A percentile compares a stretch with the other conserved stretches of the same genome.
Evolutionary conservation across 1,140 invertebrate species (phyloP).

Genomic region (Portunus trituberculatus): DNA sequence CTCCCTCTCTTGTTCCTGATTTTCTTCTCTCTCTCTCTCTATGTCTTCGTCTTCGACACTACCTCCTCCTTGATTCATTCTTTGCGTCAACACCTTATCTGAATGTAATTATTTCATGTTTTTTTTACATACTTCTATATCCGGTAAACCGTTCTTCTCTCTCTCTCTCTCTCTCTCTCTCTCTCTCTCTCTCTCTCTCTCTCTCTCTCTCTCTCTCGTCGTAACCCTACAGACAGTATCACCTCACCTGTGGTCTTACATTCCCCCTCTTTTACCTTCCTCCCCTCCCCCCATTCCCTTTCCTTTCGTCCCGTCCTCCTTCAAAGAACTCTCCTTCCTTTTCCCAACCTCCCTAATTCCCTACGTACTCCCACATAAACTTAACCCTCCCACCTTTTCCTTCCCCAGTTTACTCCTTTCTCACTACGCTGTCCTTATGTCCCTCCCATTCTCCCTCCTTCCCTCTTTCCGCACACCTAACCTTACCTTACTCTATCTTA

Average conservation of each 20-base stretch:
- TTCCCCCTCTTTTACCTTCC: background rate
- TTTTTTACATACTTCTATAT: too few relatives aligned
- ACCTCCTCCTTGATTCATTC: too few relatives aligned
- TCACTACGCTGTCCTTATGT: background rate
- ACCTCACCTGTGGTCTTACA: background rate
- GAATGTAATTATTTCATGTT: too few relatives aligned
- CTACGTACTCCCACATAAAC: background rate
- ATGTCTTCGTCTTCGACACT: too few relatives aligned
- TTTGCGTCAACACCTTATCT: too few relatives aligned
- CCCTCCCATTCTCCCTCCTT: background rate
- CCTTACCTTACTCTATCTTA: background rate
- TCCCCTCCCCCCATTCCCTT: background rate
- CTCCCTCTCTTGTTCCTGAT: background rate
- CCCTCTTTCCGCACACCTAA: background rate
- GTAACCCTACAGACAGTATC: background rate
- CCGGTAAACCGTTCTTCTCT: background rate
- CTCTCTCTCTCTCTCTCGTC: background rate
- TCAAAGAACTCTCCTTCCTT: background rate
- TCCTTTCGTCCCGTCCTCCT: background rate
- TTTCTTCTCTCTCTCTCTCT: background rate
- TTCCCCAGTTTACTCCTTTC: background rate
- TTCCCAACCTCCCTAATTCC: background rate
- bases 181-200: slow-evolving; percentile 20
- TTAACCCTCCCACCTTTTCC: background rate
- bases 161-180: slow-evolving; percentile 10